A percentile compares a stretch with the other conserved stretches of the same genome.
These are phyloP conservation scores for Anguilla anguilla DNA, from an alignment of 2,797 vertebrate species.

Conservation along the genomic window DNA sequence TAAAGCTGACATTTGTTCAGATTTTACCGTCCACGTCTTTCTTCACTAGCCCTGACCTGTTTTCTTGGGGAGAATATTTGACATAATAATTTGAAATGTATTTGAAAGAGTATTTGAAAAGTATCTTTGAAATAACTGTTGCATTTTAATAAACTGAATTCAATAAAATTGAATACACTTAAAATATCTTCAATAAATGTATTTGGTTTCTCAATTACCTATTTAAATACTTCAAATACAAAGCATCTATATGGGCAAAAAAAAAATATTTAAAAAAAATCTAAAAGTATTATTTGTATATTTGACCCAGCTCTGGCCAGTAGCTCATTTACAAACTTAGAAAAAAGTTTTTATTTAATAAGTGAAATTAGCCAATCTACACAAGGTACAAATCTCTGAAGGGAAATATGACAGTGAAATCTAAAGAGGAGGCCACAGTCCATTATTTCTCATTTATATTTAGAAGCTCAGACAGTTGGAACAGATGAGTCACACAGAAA, in stretches of 20 bases:
- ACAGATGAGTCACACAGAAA: slow-evolving; percentile 18
- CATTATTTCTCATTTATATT: slow-evolving; percentile 7
- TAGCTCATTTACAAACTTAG: slow-evolving; percentile 20
- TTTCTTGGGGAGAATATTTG: background rate
- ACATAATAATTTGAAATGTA: background rate
- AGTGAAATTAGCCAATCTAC: slow-evolving; percentile 17
- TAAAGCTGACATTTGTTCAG: background rate
- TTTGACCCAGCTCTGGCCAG: background rate
- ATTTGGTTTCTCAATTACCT: too few relatives aligned
- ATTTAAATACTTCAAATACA: background rate
- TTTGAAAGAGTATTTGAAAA: background rate
- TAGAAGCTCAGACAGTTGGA: slow-evolving; percentile 21
- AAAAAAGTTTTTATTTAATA: too few relatives aligned
- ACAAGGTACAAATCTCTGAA: background rate
- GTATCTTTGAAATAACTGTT: background rate
- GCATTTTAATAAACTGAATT: background rate
- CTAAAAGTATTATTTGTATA: background rate
- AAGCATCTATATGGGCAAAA: too few relatives aligned
- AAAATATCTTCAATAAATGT: too few relatives aligned
- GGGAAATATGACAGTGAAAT: slow-evolving; percentile 48
- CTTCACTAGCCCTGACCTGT: background rate
- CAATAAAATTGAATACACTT: too few relatives aligned
- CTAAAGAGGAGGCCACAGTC: slow-evolving; percentile 30
- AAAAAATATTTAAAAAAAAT: too few relatives aligned
- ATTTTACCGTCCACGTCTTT: background rate